Base-by-base conservation (phyloP, 1,140 invertebrate genomes). In the Hycleus phaleratus region DNA sequence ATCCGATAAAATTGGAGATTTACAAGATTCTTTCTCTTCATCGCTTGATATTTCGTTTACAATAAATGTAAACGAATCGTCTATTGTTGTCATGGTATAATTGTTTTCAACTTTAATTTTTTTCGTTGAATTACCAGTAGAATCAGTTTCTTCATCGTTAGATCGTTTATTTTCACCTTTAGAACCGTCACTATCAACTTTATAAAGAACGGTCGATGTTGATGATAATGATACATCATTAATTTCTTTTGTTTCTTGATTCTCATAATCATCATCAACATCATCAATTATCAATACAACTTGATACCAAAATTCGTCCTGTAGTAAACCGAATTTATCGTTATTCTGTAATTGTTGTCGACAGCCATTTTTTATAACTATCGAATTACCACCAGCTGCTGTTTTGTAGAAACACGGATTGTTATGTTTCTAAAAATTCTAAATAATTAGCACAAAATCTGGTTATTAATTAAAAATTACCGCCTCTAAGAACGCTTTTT, bases 251-350 rank as follows among this genome's bases (percentile, higher is more conserved):
- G 18, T 18, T 18, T 18, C 18, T 18, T 18, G 1, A 18, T 18
- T 18, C 18, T 18, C 18, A 18, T 18, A 18, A 18, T 18, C 18
- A 18, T 2, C 18, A 18, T 44, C 25, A 25, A 26, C 9, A 43
- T n/a, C 9, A 11, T 56, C 45, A 5, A 39, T 52, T 26, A 26
- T n/a, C 32, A 24, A 55, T 47, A 38, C 44, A n/a, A 54, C 47
- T 45, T 58, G 53, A 48, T 58, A 61, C 60, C 60, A 61, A 26
- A 24, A 58, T 8, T 46, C 10, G 52, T 68, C 64, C 24, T 60
- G 50, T 26, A 68, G 57, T 25, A 68, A 60, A 11, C 51, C 64
- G 61, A 68, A 68, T 38, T 49, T 62, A 51, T 66, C 64, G 9
- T 59, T 62, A 65, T 65, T 56, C 11, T 59, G 61, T 26, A 68